Evolutionary conservation across 2,888 invertebrate genomes (phyloP), one percentile per base, ranked within the genome.

Genomic region (Altica lythri): DNA sequence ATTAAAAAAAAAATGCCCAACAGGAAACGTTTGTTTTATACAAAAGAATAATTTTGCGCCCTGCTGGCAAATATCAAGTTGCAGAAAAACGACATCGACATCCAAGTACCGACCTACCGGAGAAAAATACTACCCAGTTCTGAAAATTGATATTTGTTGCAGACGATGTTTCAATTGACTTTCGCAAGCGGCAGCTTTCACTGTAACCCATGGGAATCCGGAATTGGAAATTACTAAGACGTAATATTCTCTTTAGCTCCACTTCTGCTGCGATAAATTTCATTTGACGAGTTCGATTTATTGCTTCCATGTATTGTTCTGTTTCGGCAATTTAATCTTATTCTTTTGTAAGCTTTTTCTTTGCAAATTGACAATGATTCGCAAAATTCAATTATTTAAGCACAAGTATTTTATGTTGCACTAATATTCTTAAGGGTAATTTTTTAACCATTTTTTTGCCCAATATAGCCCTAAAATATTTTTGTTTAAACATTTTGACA

Each of bases 121-220:
- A 38, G 16, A 42, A 37, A 42, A 55, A 55, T 45, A 45, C 54
- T 35, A 45, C 19, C 55, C 38, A 53, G 48, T 50, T 55, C 48
- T 44, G 44, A 51, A 61, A 60, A 59, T 61, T 63, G 58, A 61
- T 63, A 60, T 58, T 60, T 59, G 61, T 54, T 59, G 57, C 59
- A 52, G 53, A 43, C 50, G 54, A 59, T 62, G 57, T 62, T 57
- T 59, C 55, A 57, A 57, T 55, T 44, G 60, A 51, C 57, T 61
- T n/a, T 44, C 40, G 53, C 51, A 17, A 50, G 42, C 50, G 27
- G 47, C 50, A 50, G 48, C 46, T 43, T 14, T 50, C 35, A 40
- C 40, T 44, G 45, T 22, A 55, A 55, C 60, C 56, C 51, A 54
- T 52, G 58, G 59, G 53, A 59, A 40, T 40, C 53, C 50, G 35